A percentile compares a stretch with the other conserved stretches of the same genome.
Conservation (phyloP, 2,797 vertebrate genomes). For the Nothura maculosa region DNA sequence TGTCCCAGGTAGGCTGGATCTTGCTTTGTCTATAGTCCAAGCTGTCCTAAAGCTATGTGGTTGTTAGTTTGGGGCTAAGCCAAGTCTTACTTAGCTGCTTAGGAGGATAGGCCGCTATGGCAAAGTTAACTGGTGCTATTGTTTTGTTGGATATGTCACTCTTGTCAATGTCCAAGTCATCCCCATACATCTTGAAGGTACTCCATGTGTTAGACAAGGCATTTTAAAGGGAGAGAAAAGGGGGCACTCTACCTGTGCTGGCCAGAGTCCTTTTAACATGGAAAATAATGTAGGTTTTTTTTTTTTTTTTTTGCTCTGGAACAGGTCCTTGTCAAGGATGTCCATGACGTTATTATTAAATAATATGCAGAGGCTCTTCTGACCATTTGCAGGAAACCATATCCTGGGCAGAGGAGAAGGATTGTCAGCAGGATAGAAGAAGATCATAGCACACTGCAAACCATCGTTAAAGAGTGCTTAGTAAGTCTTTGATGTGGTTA, state of each 20-base stretch:
- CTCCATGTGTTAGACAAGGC: not conserved
- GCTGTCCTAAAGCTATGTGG: not conserved
- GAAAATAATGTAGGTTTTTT: not conserved
- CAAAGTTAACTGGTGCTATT: not conserved
- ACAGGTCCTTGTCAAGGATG: slow-evolving; percentile 30
- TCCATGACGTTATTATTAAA: not conserved
- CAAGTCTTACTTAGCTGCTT: not conserved
- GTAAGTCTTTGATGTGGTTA: slow-evolving; percentile 68
- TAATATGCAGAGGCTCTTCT: slow-evolving; percentile 68
- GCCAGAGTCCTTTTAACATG: not conserved
- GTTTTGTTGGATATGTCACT: not conserved
- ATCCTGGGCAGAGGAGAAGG: slow-evolving; percentile 1
- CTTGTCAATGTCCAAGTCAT: not conserved
- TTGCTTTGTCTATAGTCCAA: not conserved
- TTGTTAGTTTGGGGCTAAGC: not conserved
- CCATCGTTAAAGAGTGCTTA: slow-evolving; percentile 26
- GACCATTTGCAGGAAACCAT: slow-evolving; percentile 24
- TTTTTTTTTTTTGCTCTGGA: not conserved
- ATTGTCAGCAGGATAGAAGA: slow-evolving; percentile 46
- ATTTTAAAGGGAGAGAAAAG: not conserved
- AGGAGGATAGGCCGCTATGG: not conserved
- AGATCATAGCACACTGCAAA: slow-evolving; percentile 47
- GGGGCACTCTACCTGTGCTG: not conserved
- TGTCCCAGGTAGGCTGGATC: not conserved
- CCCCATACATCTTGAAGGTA: not conserved